phyloP scores from a whole-genome alignment of 2,797 vertebrate genomes.

The Epinephelus coioides region DNA sequence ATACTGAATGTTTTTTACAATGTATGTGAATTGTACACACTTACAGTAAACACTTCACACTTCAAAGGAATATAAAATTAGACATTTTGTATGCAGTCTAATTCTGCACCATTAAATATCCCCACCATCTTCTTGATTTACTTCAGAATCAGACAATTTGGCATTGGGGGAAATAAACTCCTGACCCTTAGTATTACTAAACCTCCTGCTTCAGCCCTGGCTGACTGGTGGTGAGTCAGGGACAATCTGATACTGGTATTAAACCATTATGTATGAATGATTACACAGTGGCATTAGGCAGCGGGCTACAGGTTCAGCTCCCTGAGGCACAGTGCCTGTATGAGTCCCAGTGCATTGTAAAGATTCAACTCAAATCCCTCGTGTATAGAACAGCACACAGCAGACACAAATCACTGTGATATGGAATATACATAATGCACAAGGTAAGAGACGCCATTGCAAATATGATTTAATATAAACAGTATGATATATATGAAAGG shows the following conservation, averaged over 20 bases:
- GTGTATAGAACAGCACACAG: constrained; percentile 11
- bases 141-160: no score
- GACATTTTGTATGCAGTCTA: no score
- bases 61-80: background rate
- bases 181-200: background rate
- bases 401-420: constrained; percentile 11
- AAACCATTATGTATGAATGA: constrained; percentile 20
- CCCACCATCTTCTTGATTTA: background rate
- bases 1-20: constrained; percentile 13
- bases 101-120: background rate
- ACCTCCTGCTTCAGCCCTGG: background rate
- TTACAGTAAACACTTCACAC: constrained; percentile 10
- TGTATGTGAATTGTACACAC: constrained; percentile 1
- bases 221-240: background rate
- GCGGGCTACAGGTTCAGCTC: constrained; percentile 5
- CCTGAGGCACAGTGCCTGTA: background rate
- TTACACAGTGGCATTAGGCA: constrained; percentile 15
- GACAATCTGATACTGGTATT: constrained; percentile 7
- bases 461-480: constrained; percentile 24
- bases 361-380: constrained; percentile 11
- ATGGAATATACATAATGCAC: constrained; percentile 20
- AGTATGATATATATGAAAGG: constrained; percentile 11
- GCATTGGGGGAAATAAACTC: background rate
- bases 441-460: background rate
- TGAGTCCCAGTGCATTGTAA: background rate